Evolutionary conservation across 2,113 vertebrate species (phyloP).

Genomic region (Turdus rufiventris): DNA sequence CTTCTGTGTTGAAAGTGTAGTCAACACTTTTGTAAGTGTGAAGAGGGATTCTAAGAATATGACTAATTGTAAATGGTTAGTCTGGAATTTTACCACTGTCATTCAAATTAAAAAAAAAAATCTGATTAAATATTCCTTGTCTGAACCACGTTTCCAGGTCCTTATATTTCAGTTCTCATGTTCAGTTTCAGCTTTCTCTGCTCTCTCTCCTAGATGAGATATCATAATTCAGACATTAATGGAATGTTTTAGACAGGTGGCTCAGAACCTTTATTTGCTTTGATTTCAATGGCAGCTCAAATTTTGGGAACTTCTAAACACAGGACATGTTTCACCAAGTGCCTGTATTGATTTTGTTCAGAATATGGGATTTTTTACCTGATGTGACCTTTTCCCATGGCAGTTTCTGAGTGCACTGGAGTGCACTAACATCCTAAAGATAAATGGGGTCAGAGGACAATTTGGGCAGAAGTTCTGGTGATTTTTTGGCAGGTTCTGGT

Average conservation of each 20-base stretch:
- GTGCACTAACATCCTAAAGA: neutral
- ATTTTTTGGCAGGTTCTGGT: neutral
- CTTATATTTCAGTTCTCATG: neutral
- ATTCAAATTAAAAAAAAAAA: neutral
- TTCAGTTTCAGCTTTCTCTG: neutral
- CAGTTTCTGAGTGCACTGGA: neutral
- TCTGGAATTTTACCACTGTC: neutral
- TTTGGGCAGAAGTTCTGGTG: neutral
- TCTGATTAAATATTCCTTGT: neutral
- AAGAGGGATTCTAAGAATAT: neutral
- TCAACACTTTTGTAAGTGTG: neutral
- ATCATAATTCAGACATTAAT: neutral
- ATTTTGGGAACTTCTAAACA: neutral
- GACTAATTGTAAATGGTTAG: neutral
- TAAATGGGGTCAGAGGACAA: neutral
- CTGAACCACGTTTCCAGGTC: neutral
- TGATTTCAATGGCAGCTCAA: neutral
- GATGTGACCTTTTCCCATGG: neutral
- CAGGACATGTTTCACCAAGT: neutral
- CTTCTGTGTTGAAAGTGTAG: neutral
- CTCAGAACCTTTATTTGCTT: neutral
- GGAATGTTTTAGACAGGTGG: neutral
- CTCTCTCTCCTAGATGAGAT: neutral
- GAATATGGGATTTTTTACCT: neutral
- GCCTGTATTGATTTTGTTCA: neutral